Conservation (phyloP, 1,140 invertebrate genomes). For the Pseudomyrmex pallidus region DNA sequence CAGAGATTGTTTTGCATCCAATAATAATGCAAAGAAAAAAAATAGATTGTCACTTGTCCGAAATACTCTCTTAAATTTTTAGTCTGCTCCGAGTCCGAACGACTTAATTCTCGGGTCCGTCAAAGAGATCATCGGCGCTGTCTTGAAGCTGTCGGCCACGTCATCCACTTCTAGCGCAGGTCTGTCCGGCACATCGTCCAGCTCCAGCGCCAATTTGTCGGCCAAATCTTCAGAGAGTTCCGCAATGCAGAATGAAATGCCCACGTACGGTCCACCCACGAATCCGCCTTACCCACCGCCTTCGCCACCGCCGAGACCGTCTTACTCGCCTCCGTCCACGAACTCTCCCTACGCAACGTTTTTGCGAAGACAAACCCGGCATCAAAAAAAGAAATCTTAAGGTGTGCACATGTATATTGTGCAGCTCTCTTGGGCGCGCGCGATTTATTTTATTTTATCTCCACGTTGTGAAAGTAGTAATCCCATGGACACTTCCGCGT, state of each 20-base stretch:
- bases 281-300: background rate
- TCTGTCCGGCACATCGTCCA: conserved; percentile 17
- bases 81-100: background rate
- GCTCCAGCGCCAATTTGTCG: background rate
- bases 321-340: conserved; percentile 10
- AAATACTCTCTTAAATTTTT: background rate
- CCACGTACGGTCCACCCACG: background rate
- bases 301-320: background rate
- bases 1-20: background rate
- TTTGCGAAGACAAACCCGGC: conserved; percentile 8
- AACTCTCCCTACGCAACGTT: conserved; percentile 3
- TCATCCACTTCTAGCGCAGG: conserved; percentile 23
- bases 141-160: conserved; percentile 18
- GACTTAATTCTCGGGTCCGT: background rate
- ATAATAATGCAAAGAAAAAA: background rate
- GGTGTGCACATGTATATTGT: too few relatives aligned
- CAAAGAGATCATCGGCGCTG: conserved; percentile 10
- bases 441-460: background rate
- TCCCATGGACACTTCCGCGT: background rate
- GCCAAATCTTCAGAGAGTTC: conserved; percentile 10
- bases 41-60: background rate
- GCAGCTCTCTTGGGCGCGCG: background rate
- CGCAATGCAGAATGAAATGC: background rate
- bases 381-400: conserved; percentile 12
- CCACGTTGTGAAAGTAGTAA: background rate